Percentiles rank a stretch among this genome's conserved stretches.
Conservation (phyloP, 92 coral and sea anemone genomes). For the Muricea muricata region DNA sequence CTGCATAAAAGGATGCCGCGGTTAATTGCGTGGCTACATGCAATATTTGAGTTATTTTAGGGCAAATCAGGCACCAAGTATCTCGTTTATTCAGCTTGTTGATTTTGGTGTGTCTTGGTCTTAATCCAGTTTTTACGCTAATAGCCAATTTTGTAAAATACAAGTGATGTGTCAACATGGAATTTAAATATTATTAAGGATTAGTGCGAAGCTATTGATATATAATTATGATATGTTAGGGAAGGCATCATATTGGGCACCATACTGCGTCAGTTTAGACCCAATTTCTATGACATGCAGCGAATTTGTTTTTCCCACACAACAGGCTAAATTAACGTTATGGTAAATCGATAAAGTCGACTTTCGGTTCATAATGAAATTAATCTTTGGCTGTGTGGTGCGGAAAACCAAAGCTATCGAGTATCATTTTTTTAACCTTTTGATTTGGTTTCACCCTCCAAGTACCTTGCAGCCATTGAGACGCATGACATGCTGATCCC, state of each 20-base stretch:
- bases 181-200: background rate
- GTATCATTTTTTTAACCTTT: background rate
- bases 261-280: constrained; percentile 6
- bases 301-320: background rate
- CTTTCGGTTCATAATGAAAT: background rate
- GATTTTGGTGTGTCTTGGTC: constrained; percentile 16
- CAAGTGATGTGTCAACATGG: constrained; percentile 36
- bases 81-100: constrained; percentile 23
- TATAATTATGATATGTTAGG: background rate
- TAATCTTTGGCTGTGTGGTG: background rate
- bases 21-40: background rate
- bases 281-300: background rate
- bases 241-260: too few species aligned
- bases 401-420: background rate
- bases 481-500: too few species aligned
- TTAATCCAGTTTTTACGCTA: constrained; percentile 30
- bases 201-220: background rate
- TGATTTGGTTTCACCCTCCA: background rate
- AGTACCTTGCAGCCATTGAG: too few species aligned
- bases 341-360: background rate
- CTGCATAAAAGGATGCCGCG: constrained; percentile 1
- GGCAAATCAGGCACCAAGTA: background rate
- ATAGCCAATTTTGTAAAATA: constrained; percentile 8
- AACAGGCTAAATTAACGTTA: too few species aligned
- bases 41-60: background rate